Evolutionary conservation across 30 jellyfish, hydroid and myxozoan species (phyloP).

Genomic region (Aurelia aurita): DNA sequence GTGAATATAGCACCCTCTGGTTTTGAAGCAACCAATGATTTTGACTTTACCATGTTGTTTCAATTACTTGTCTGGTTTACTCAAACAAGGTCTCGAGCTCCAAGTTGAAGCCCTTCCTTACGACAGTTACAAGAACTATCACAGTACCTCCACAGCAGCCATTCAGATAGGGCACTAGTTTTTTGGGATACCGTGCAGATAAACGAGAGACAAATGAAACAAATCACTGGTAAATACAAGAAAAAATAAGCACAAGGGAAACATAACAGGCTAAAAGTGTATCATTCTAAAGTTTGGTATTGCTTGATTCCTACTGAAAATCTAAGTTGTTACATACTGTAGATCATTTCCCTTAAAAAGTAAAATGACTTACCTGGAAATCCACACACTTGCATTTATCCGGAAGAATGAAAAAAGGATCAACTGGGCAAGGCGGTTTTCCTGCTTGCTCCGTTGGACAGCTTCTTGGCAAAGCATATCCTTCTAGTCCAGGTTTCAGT

Average conservation of each 20-base stretch:
- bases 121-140: no score
- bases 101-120: no score
- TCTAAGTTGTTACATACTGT: background rate
- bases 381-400: constrained; percentile 99
- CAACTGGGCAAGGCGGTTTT: constrained; percentile 99
- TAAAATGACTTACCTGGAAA: constrained; percentile 79
- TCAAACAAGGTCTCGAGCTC: no score
- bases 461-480: constrained; percentile 94
- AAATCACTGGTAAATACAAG: background rate
- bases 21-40: no score
- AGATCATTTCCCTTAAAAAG: background rate
- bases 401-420: constrained; percentile 97
- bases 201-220: background rate
- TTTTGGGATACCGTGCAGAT: no score
- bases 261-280: no score
- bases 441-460: constrained; percentile 98
- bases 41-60: no score
- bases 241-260: background rate
- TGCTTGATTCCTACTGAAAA: background rate
- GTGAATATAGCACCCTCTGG: no score
- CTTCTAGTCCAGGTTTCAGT: constrained; percentile 97
- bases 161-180: no score
- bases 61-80: no score
- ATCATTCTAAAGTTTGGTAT: no score
- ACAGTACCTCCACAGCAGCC: no score